A percentile compares a stretch with the other conserved stretches of the same genome.
These are phyloP conservation scores for Callopanchax toddi DNA, from an alignment of 2,113 vertebrate species.

Conservation along the genomic window DNA sequence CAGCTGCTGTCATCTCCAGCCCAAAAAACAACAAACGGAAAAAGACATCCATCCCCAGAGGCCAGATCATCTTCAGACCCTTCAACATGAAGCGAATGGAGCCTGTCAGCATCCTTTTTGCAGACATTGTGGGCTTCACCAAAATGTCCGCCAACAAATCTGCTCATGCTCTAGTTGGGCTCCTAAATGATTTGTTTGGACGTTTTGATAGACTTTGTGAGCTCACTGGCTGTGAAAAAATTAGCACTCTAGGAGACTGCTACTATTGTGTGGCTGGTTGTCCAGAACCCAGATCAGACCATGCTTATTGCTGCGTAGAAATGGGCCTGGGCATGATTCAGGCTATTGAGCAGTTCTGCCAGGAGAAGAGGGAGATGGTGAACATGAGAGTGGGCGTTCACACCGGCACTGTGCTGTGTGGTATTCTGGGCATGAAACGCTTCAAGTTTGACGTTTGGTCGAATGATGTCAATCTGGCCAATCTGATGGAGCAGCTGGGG, in stretches of 20 bases:
- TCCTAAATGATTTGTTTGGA: constrained; percentile 95
- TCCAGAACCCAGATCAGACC: constrained; percentile 90
- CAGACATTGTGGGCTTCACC: constrained; percentile 98
- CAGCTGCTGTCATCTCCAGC: constrained; percentile 78
- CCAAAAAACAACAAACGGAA: constrained; percentile 93
- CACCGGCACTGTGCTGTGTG: constrained; percentile 94
- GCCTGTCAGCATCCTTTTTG: constrained; percentile 97
- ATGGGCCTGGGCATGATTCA: constrained; percentile 99
- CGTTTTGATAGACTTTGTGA: constrained; percentile 96
- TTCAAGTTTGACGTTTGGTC: constrained; percentile 99
- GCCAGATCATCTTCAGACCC: constrained; percentile 94
- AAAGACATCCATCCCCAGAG: constrained; percentile 94
- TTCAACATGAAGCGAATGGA: constrained; percentile 99
- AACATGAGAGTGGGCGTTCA: constrained; percentile 98
- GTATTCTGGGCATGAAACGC: constrained; percentile 96
- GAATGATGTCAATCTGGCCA: constrained; percentile 97
- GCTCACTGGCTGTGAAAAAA: constrained; percentile 95
- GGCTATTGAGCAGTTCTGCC: constrained; percentile 98
- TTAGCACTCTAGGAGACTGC: constrained; percentile 97
- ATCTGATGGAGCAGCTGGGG: constrained; percentile 98
- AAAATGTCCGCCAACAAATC: constrained; percentile 99
- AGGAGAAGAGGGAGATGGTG: constrained; percentile 96
- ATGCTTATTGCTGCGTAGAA: constrained; percentile 97
- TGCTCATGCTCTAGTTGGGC: constrained; percentile 93
- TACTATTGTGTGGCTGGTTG: constrained; percentile 99